A percentile compares a stretch with the other conserved stretches of the same genome.
Conservation (phyloP, 2,113 vertebrate genomes). For the Sinocyclocheilus anophthalmus region DNA sequence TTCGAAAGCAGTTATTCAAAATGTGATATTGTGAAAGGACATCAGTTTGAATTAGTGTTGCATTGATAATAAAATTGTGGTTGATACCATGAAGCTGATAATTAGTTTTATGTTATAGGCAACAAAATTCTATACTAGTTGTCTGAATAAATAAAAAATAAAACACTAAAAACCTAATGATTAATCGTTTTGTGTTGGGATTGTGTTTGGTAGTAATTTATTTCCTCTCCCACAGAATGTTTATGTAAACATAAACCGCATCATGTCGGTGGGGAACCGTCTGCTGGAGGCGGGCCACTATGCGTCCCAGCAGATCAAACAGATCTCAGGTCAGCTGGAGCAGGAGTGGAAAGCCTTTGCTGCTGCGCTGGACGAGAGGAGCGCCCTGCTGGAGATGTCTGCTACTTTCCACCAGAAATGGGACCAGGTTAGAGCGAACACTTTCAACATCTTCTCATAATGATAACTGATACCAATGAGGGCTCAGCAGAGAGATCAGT, state of each 20-base stretch:
- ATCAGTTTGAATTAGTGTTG: no score
- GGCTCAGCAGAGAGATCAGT: background rate
- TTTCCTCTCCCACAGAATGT: constrained; percentile 81
- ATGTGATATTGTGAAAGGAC: no score
- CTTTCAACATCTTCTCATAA: background rate
- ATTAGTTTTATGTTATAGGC: no score
- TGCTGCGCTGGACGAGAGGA: constrained; percentile 94
- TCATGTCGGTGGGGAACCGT: constrained; percentile 97
- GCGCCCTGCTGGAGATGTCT: constrained; percentile 96
- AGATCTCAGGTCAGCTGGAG: constrained; percentile 94
- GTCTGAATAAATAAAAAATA: no score
- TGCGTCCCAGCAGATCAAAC: constrained; percentile 96
- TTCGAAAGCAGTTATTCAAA: no score
- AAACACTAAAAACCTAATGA: no score
- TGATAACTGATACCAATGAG: background rate
- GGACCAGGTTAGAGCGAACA: constrained; percentile 82
- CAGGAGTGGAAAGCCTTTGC: constrained; percentile 98
- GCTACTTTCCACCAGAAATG: constrained; percentile 97
- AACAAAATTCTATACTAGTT: no score
- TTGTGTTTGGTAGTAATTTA: background rate
- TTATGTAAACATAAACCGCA: constrained; percentile 98
- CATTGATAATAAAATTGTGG: no score
- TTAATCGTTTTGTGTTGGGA: background rate
- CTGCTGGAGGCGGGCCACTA: constrained; percentile 97
- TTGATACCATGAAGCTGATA: no score